Percentiles rank a stretch among this genome's conserved stretches.
Evolutionary conservation across 2,113 vertebrate genomes (phyloP).

Genomic region (Sebastes schlegelii): DNA sequence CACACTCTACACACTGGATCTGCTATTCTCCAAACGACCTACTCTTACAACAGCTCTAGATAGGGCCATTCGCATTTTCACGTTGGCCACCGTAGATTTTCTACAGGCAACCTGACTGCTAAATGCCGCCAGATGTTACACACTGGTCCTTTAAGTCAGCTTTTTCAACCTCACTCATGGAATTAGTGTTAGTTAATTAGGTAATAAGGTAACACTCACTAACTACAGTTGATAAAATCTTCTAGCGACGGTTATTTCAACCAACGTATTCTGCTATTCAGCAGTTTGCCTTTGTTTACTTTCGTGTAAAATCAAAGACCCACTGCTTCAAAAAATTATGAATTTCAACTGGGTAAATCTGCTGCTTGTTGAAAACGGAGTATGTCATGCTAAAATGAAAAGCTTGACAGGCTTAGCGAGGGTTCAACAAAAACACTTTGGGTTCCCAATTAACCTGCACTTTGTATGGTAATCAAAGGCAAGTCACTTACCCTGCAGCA

Average conservation of each 20-base stretch:
- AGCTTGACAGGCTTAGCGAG: no score
- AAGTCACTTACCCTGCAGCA: not conserved
- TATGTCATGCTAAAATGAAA: not conserved
- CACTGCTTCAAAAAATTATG: not conserved
- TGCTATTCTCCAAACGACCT: no score
- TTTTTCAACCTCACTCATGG: not conserved
- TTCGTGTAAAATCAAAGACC: not conserved
- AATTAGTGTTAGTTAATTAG: not conserved
- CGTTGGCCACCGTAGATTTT: no score
- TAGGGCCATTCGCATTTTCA: no score
- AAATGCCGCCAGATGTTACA: no score
- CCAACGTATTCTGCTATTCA: not conserved
- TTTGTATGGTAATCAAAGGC: not conserved
- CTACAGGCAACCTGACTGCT: no score
- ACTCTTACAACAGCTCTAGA: no score
- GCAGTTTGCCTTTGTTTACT: not conserved
- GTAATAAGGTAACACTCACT: not conserved
- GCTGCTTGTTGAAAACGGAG: not conserved
- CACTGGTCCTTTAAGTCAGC: no score
- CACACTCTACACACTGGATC: no score
- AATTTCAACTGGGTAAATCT: not conserved
- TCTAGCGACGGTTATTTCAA: not conserved
- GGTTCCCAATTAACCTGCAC: constrained; percentile 12
- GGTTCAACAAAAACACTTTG: not conserved
- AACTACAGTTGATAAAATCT: not conserved